Evolutionary conservation across 2,113 vertebrate species (phyloP).

Genomic region (Pseudopodoces humilis): DNA sequence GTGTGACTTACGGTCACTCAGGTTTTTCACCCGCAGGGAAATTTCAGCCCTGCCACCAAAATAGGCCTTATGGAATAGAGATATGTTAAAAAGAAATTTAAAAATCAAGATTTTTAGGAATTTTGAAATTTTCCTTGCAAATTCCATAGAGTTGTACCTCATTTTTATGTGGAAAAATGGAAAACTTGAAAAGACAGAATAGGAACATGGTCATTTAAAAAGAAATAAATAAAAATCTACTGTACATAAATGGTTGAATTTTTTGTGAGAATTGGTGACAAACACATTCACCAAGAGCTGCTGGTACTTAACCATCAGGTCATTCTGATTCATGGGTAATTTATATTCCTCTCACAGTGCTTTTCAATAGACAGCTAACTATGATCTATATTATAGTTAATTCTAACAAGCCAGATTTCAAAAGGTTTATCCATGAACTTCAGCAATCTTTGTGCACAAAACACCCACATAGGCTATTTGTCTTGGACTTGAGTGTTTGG

Average conservation of each 20-base stretch:
- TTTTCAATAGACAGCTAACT: conserved; percentile 53
- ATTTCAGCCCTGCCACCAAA: background rate
- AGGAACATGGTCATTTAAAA: background rate
- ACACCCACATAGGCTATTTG: conserved; percentile 76
- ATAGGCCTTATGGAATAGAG: background rate
- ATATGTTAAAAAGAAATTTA: background rate
- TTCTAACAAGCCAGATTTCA: conserved; percentile 63
- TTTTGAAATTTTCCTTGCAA: background rate
- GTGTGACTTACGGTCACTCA: accelerated
- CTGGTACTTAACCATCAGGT: background rate
- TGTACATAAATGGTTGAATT: background rate
- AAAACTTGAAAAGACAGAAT: background rate
- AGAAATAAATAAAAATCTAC: background rate
- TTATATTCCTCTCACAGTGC: background rate
- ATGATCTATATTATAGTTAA: conserved; percentile 49
- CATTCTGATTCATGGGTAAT: background rate
- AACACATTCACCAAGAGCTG: background rate
- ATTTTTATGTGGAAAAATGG: background rate
- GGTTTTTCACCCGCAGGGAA: background rate
- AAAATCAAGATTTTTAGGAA: background rate
- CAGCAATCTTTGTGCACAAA: conserved; percentile 68
- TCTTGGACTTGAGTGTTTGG: conserved; percentile 75
- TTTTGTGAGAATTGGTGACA: background rate
- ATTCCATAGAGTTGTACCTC: background rate
- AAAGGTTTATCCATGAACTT: conserved; percentile 74